Evolutionary conservation across 2,113 vertebrate species (phyloP), one percentile per base, ranked within the genome.

Genomic region (Coracopsis vasa): DNA sequence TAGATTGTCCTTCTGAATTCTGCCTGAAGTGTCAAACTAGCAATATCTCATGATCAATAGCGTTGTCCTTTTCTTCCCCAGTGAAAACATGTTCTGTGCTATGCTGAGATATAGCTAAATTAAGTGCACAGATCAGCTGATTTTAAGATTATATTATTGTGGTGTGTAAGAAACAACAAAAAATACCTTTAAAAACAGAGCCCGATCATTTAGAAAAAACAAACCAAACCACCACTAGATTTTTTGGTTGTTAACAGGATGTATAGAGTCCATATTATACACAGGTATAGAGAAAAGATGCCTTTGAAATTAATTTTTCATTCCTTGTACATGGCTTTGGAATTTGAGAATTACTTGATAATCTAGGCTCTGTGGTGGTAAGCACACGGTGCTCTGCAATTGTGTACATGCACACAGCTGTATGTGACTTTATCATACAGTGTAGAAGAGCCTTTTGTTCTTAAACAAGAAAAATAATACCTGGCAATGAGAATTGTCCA

Each of bases 191-290:
- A 66, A 75, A 41, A 51, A 10, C 2, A 69, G n/a, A 29, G 4
- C 0, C 0, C 2, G 11, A 28, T 10, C 0, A 5, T n/a, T 53
- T 16, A 29, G 23, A 20, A 27, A 10, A n/a, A 33, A 4, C 1
- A 9, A n/a, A 58, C 0, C 21, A 58, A n/a, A 58, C 35, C 9
- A 24, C 33, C 33, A 3, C 2, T 7, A 4, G 2, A 1, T 0
- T 1, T 69, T 79, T 73, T 44, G 12, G 6, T 71, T 12, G n/a
- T 13, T 33, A 20, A 10, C 13, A n/a, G 5, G 6, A 53, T 31
- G 1, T 37, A 3, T 19, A 11, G 6, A 39, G 15, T 61, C 7
- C 4, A 15, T 69, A 0, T 20, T 60, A 24, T 2, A 17, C 24
- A 37, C 10, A 20, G 27, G 2, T 54, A 4, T 12, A 19, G 8